Percentiles rank a stretch among this genome's conserved stretches.
phyloP scores from a whole-genome alignment of 2,888 invertebrate genomes.

The Acleris emargana region DNA sequence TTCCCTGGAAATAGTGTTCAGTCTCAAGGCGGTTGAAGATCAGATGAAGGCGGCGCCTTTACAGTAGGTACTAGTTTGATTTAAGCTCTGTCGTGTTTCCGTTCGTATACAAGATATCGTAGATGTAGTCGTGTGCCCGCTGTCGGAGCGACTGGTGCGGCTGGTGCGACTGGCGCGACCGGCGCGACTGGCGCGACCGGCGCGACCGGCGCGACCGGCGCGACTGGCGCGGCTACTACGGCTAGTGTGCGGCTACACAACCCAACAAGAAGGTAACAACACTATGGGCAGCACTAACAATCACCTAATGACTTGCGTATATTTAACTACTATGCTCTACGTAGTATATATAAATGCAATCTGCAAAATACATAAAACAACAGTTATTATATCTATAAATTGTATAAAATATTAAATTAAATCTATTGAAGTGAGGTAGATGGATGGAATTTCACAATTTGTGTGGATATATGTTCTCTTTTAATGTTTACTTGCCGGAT shows the following conservation, averaged over 20 bases:
- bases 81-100: constrained; percentile 80
- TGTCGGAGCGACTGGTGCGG: neutral
- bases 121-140: constrained; percentile 59
- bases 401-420: constrained; percentile 85
- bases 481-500: constrained; percentile 75
- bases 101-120: constrained; percentile 80
- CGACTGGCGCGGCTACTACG: no score
- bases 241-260: constrained; percentile 69
- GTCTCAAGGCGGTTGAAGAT: constrained; percentile 65
- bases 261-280: constrained; percentile 51
- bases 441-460: constrained; percentile 88
- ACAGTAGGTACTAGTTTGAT: constrained; percentile 67
- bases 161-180: no score
- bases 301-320: constrained; percentile 77
- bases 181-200: no score
- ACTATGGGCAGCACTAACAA: constrained; percentile 77
- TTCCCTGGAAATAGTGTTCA: constrained; percentile 64
- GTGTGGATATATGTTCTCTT: constrained; percentile 76
- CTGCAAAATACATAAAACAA: constrained; percentile 84
- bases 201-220: no score
- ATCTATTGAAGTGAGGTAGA: constrained; percentile 88
- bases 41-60: constrained; percentile 46
- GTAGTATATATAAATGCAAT: constrained; percentile 83
- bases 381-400: constrained; percentile 83
- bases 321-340: constrained; percentile 82